Evolutionary conservation across 2,113 vertebrate species (phyloP), one percentile per base, ranked within the genome.

Genomic region (Excalfactoria chinensis): DNA sequence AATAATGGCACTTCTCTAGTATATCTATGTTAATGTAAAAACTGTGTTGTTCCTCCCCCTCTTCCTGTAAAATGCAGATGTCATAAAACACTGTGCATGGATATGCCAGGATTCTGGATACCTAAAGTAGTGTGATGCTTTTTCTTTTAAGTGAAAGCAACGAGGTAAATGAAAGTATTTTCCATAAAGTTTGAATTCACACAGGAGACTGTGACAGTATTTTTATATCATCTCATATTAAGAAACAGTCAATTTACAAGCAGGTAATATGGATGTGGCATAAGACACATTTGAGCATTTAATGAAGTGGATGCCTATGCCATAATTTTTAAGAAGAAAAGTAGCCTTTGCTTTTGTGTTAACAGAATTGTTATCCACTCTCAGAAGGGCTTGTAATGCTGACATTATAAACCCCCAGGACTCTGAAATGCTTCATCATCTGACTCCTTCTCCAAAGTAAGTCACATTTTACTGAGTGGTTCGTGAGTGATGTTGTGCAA

Each of bases 11-110:
- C 93, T 95, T 88, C 81, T 67, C 9, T 8, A 84, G 23, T 81
- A 75, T 94, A 90, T 37, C 44, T 66, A 22, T 46, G 35, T 64
- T 91, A 96, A 90, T 95, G 88, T 88, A 90, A 96, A 96, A 94
- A 66, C 69, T 90, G 2, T 88, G 91, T 58, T 58, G 60, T 62
- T 62, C 23, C 37, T 63, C 34, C 23, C 25, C 60, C 60, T 63
- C 16, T 37, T 6, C 35, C 26, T n/a, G 11, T 77, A 75, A 92
- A 95, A 75, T 34, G 41, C 11, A 66, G 69, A 15, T 81, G 69
- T 93, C 75, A n/a, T 86, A 83, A 89, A 91, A 62, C 14, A 86
- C 30, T 44, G 14, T 84, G 26, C 51, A 77, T 53, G 43, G 59
- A 90, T 30, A n/a, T 68, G 49, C 46, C 53, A 93, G 76, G 40